Evolutionary conservation across 2,888 invertebrate species (phyloP), one percentile per base, ranked within the genome.

Genomic region (Ganaspis brasiliensis): DNA sequence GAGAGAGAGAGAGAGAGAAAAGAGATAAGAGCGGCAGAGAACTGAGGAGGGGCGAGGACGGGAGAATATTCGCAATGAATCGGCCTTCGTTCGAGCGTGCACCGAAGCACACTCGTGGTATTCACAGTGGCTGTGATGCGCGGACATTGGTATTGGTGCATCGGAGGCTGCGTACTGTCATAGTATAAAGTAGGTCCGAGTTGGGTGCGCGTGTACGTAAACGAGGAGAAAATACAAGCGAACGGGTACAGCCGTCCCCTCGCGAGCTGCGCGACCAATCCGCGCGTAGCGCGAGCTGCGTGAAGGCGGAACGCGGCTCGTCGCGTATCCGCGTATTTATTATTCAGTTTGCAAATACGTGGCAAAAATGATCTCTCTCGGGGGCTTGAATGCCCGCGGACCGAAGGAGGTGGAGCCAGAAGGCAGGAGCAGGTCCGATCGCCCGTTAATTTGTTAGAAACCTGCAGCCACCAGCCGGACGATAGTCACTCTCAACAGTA

Each of bases 261-360:
- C 87, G 90, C 84, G 81, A 81, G 80, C 82, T 84, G 84, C 84
- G 85, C 88, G 88, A 91, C 91, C 91, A 91, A 91, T 91, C 89
- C 88, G 90, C 90, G 89, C 83, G 80, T 84, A 87, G 89, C 86
- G 86, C 86, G 87, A 87, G 87, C 90, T 90, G 91, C 91, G 90
- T 91, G 91, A 90, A 90, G 91, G 91, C 91, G 91, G 91, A 90
- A 91, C 91, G 87, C 89, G 89, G 81, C 83, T 86, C 84, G 83
- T 86, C 89, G 88, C 87, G 89, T 88, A 88, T 87, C 89, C 87
- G 89, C 87, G 88, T 91, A 90, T 91, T 91, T 91, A 91, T 91
- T 90, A 91, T 91, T 91, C 91, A 89, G 90, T 90, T 91, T 90
- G 91, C 90, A 91, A 91, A 91, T 91, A 90, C 91, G 86, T 88